Evolutionary conservation across 2,113 vertebrate genomes (phyloP).

Genomic region (Tympanuchus pallidicinctus): DNA sequence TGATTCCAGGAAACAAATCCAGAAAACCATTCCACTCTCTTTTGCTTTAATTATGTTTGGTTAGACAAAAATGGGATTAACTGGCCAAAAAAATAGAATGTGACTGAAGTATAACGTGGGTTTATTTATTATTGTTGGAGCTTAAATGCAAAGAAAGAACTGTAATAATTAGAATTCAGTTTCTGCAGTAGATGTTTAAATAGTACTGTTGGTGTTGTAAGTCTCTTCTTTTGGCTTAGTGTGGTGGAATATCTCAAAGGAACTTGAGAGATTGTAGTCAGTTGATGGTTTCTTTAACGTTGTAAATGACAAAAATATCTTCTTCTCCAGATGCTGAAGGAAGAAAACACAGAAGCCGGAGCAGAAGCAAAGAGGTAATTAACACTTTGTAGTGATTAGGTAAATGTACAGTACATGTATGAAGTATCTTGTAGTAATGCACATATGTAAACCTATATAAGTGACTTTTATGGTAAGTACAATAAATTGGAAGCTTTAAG

Average conservation of each 20-base stretch:
- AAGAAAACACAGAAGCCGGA: conserved; percentile 93
- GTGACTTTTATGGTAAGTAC: conserved; percentile 92
- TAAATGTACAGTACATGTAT: conserved; percentile 78
- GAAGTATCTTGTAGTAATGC: conserved; percentile 78
- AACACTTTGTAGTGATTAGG: conserved; percentile 86
- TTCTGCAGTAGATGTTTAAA: not conserved
- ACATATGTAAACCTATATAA: conserved; percentile 65
- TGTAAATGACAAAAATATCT: conserved; percentile 10
- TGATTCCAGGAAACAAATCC: not conserved
- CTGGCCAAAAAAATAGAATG: not conserved
- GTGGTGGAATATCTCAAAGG: not conserved
- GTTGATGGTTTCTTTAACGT: not conserved
- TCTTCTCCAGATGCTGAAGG: conserved; percentile 78
- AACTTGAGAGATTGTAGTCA: not conserved
- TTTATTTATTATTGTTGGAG: not conserved
- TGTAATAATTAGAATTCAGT: not conserved
- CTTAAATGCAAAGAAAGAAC: not conserved
- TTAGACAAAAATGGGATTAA: not conserved
- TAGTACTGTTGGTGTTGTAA: not conserved
- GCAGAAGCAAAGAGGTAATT: conserved; percentile 99
- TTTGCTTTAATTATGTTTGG: not conserved
- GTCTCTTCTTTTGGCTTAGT: not conserved
- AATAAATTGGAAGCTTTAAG: conserved; percentile 68
- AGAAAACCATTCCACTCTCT: not conserved
- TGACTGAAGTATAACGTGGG: not conserved